These are phyloP conservation scores for Diabrotica balteata DNA, from an alignment of 2,888 invertebrate species.

Conservation along the genomic window DNA sequence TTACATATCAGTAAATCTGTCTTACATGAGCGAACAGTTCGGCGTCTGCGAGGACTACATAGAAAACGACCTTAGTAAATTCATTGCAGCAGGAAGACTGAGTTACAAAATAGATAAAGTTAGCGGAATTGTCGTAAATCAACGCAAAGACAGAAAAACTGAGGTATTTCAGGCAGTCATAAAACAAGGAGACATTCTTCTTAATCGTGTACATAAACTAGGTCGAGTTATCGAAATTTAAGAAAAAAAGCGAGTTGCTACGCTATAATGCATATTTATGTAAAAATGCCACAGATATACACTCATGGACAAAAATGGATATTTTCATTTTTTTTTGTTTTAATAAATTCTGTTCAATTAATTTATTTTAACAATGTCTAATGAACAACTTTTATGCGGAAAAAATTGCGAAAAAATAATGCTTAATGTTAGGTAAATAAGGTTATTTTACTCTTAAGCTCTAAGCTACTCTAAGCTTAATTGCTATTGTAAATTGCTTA, in stretches of 20 bases:
- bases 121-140: conserved; percentile 67
- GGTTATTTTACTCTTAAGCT: no score
- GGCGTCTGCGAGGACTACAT: conserved; percentile 73
- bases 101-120: conserved; percentile 79
- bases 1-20: conserved; percentile 71
- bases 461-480: no score
- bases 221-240: conserved; percentile 75
- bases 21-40: conserved; percentile 74
- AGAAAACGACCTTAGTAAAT: conserved; percentile 65
- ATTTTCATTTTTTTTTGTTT: no score
- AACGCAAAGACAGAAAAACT: conserved; percentile 45
- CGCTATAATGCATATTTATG: no score
- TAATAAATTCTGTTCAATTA: no score
- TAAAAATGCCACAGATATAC: no score
- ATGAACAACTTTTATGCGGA: no score
- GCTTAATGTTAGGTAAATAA: no score
- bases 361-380: no score
- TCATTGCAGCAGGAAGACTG: conserved; percentile 72
- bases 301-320: no score
- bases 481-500: no score
- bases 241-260: background rate
- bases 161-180: conserved; percentile 71
- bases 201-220: conserved; percentile 76
- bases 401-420: no score
- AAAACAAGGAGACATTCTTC: conserved; percentile 74